These are phyloP conservation scores for Urechis unicinctus DNA, from an alignment of 2,888 invertebrate genomes.

Conservation along the genomic window DNA sequence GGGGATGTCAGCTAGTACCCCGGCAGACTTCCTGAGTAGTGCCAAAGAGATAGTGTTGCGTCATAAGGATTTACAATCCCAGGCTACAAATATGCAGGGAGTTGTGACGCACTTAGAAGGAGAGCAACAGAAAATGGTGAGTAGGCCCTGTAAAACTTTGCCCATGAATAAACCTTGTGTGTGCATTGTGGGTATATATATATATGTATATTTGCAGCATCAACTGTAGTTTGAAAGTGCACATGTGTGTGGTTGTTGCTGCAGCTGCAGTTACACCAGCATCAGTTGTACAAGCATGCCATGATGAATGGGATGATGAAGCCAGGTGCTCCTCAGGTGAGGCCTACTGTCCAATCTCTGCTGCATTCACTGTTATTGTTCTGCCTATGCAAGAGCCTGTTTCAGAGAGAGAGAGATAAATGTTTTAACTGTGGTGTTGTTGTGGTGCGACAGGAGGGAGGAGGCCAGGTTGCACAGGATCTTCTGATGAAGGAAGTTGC, in stretches of 20 bases:
- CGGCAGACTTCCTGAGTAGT: conserved; percentile 48
- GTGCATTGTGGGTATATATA: conserved; percentile 15
- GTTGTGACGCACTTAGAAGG: conserved; percentile 71
- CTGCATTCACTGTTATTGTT: too few relatives aligned
- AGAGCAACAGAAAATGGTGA: conserved; percentile 37
- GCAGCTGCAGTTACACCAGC: conserved; percentile 5
- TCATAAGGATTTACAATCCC: conserved; percentile 85
- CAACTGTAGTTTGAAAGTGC: too few relatives aligned
- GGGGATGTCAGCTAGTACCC: conserved; percentile 60
- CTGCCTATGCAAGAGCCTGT: too few relatives aligned
- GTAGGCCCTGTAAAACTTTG: too few relatives aligned
- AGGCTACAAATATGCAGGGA: conserved; percentile 77
- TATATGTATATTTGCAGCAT: too few relatives aligned
- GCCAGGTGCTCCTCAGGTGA: neutral
- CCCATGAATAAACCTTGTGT: too few relatives aligned
- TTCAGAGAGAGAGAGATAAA: too few relatives aligned
- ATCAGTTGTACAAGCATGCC: conserved; percentile 11
- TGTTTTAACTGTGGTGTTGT: too few relatives aligned
- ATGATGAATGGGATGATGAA: conserved; percentile 7
- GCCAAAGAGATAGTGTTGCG: conserved; percentile 71
- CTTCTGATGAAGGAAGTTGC: conserved; percentile 80
- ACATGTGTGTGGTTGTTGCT: neutral
- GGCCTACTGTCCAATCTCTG: too few relatives aligned
- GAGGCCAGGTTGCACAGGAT: too few relatives aligned
- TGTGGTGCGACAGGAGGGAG: too few relatives aligned